These are phyloP conservation scores for Lasioglossum leucozonium DNA, from an alignment of 2,888 invertebrate genomes.

Conservation along the genomic window DNA sequence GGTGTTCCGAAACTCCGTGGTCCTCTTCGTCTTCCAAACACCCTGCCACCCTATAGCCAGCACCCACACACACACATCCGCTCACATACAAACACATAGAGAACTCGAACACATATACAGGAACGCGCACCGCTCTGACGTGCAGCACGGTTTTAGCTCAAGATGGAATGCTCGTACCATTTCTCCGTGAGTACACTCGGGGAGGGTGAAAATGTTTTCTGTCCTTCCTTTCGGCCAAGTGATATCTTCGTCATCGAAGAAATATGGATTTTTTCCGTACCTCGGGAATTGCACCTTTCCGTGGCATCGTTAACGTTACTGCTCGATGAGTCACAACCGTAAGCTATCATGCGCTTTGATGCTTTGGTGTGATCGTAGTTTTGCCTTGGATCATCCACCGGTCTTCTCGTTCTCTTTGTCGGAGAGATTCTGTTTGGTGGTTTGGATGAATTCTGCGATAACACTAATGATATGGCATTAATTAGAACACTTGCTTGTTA, in stretches of 20 bases:
- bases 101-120: conserved; percentile 10
- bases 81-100: conserved; percentile 32
- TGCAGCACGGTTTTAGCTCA: conserved; percentile 73
- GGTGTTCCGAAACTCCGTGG: conserved; percentile 77
- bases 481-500: neutral
- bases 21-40: conserved; percentile 77
- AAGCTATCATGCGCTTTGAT: neutral
- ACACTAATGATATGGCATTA: neutral
- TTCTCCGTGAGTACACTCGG: conserved; percentile 63
- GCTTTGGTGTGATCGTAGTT: neutral
- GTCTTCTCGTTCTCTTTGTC: neutral
- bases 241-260: conserved; percentile 58
- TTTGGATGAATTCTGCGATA: neutral
- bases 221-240: conserved; percentile 45
- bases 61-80: conserved; percentile 60
- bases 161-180: conserved; percentile 74
- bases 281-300: conserved; percentile 38
- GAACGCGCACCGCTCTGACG: conserved; percentile 57
- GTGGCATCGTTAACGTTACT: neutral
- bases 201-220: conserved; percentile 60
- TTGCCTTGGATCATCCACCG: neutral
- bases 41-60: conserved; percentile 73
- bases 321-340: neutral
- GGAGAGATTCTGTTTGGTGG: neutral
- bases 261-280: conserved; percentile 54